phyloP scores from a whole-genome alignment of 2,797 vertebrate genomes.

The Setipinna tenuifilis region DNA sequence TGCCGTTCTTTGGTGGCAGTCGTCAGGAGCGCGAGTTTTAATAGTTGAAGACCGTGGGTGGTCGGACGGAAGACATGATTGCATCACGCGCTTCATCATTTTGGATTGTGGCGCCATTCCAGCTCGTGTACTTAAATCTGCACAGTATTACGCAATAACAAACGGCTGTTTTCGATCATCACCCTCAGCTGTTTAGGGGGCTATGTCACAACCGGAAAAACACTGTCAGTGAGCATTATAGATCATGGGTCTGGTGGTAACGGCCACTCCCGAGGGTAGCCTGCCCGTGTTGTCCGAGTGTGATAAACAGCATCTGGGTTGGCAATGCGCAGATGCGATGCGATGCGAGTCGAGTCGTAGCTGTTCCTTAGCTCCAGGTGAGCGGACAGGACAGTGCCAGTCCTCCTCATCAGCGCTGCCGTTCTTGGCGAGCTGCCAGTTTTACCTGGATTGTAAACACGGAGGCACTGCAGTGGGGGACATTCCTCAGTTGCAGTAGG shows the following conservation, averaged over 20 bases:
- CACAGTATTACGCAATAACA: conserved; percentile 18
- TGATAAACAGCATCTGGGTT: conserved; percentile 14
- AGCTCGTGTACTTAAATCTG: background rate
- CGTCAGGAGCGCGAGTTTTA: conserved; percentile 9
- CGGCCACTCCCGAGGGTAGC: conserved; percentile 1
- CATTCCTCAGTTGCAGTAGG: background rate
- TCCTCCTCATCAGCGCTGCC: conserved; percentile 1
- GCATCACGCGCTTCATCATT: conserved; percentile 4
- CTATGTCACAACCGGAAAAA: background rate
- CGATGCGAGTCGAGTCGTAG: conserved; percentile 10
- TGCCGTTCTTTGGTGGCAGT: conserved; percentile 26
- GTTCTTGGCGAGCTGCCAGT: conserved; percentile 14
- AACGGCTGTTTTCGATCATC: background rate
- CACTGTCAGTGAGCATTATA: conserved; percentile 13
- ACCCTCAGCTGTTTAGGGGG: background rate
- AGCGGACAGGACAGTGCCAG: conserved; percentile 3
- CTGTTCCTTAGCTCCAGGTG: conserved; percentile 22
- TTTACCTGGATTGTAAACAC: conserved; percentile 24
- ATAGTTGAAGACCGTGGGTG: conserved; percentile 12
- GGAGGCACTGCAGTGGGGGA: conserved; percentile 16
- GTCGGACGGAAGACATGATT: conserved; percentile 4
- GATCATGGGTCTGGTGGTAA: background rate
- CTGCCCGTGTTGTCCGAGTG: conserved; percentile 7
- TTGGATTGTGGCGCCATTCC: conserved; percentile 22
- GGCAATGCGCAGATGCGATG: conserved; percentile 20